Conservation (phyloP, 2,888 invertebrate species). For the Agonopterix subpropinquella region DNA sequence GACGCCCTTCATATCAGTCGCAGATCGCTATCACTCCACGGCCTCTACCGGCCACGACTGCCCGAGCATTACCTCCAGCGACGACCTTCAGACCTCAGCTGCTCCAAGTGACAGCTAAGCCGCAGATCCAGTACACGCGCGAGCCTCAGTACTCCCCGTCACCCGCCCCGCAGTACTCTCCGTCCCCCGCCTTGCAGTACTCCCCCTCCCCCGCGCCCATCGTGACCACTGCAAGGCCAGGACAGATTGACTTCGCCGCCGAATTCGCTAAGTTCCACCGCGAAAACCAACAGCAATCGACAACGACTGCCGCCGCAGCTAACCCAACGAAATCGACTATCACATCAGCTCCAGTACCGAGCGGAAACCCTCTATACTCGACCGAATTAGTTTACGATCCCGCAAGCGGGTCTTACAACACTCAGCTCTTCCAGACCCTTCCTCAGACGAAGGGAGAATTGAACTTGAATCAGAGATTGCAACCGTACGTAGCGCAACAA, state of each 20-base stretch:
- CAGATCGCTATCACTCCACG: conserved; percentile 78
- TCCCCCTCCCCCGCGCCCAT: conserved; percentile 47
- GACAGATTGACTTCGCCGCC: conserved; percentile 80
- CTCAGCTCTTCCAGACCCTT: conserved; percentile 83
- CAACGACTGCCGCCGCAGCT: conserved; percentile 55
- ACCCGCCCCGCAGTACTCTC: conserved; percentile 56
- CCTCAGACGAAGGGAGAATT: conserved; percentile 84
- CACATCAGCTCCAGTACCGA: conserved; percentile 48
- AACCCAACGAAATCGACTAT: conserved; percentile 48
- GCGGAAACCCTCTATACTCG: conserved; percentile 82
- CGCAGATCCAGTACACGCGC: conserved; percentile 65
- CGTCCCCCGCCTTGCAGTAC: conserved; percentile 28
- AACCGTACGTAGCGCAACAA: conserved; percentile 81
- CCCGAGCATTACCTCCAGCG: conserved; percentile 74
- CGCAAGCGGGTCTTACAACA: conserved; percentile 84
- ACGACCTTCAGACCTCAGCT: conserved; percentile 81
- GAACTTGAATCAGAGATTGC: conserved; percentile 82
- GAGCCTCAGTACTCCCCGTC: conserved; percentile 36
- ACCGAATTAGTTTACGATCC: conserved; percentile 87
- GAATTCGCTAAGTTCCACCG: conserved; percentile 85
- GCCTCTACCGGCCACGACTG: conserved; percentile 66
- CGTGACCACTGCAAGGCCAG: conserved; percentile 42
- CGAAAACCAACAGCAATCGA: conserved; percentile 78
- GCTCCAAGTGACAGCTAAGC: conserved; percentile 74
- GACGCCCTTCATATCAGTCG: conserved; percentile 64